These are phyloP conservation scores for Cheilosia grossa DNA, from an alignment of 2,888 invertebrate genomes.

Conservation along the genomic window DNA sequence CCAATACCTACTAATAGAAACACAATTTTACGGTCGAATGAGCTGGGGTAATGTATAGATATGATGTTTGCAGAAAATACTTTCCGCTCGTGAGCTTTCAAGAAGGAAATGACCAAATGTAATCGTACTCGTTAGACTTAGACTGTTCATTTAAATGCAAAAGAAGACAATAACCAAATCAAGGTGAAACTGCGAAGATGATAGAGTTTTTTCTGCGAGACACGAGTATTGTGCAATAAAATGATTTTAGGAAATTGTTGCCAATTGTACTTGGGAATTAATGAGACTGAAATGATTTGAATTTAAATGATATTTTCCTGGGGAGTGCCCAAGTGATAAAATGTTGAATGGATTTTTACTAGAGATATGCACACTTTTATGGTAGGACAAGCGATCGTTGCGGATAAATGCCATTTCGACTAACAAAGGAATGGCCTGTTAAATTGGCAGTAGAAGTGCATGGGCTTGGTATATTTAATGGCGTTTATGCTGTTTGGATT, in stretches of 20 bases:
- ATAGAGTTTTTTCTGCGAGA: neutral
- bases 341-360: neutral
- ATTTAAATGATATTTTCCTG: conserved; percentile 1
- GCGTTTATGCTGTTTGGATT: too few species aligned
- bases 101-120: conserved; percentile 48
- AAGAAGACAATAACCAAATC: conserved; percentile 18
- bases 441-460: too few species aligned
- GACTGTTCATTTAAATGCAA: conserved; percentile 15
- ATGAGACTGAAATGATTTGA: neutral
- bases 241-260: conserved; percentile 10
- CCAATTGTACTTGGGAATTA: neutral
- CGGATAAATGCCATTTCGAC: too few species aligned
- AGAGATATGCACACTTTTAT: neutral
- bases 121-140: neutral
- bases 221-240: neutral
- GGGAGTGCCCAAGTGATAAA: neutral
- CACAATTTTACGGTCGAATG: conserved; percentile 59
- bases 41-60: conserved; percentile 30
- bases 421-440: too few species aligned
- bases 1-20: too few species aligned
- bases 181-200: conserved; percentile 1
- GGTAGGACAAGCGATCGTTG: too few species aligned
- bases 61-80: conserved; percentile 35
- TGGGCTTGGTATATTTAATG: too few species aligned
- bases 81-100: conserved; percentile 58